Base-by-base conservation (phyloP, 1,140 invertebrate species). In the Hylaeus volcanicus region DNA sequence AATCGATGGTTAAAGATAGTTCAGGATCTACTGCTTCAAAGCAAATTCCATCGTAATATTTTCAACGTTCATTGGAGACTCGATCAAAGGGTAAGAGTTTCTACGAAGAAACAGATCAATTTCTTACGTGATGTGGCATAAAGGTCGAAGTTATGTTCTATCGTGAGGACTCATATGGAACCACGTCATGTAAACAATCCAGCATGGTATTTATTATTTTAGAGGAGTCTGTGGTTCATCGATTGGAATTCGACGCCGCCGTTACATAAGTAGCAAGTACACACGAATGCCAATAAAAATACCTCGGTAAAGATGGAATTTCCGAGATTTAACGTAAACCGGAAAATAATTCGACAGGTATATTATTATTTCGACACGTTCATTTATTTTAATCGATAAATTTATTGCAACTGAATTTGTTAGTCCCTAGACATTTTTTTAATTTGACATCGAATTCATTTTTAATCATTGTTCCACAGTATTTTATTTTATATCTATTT, bases 121-220 rank as follows among this genome's bases (percentile, higher is more conserved):
- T 73, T 11, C 43, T 51, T 51, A n/a, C 43, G 12, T 41, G 8
- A 12, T n/a, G 14, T 5, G 58, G 15, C 39, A 45, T 15, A 73
- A 73, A 73, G 43, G 56, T 73, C 26, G 71, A 73, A 73, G 12
- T 37, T 5, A 61, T 73, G 56, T 73, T 60, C 56, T 14, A 73
- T 72, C 70, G 14, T 41, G 15, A 6, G 56, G 4, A 60, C 58
- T 60, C 43, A 60, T 14, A 73, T 48, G 45, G 71, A 61, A 73
- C 61, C 71, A 73, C 56, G 56, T 48, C 71, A 48, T 61, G 43
- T 73, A 73, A 73, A 73, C 56, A 73, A 61, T 61, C 58, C 56
- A 45, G 58, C 71, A 43, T 26, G 5, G 56, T 73, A 73, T 61
- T 73, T 73, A 73, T 73, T 73, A 73, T 73, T 73, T 73, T 73